Evolutionary conservation across 2,888 invertebrate species (phyloP), one percentile per base, ranked within the genome.

Genomic region (Lasioglossum vierecki): DNA sequence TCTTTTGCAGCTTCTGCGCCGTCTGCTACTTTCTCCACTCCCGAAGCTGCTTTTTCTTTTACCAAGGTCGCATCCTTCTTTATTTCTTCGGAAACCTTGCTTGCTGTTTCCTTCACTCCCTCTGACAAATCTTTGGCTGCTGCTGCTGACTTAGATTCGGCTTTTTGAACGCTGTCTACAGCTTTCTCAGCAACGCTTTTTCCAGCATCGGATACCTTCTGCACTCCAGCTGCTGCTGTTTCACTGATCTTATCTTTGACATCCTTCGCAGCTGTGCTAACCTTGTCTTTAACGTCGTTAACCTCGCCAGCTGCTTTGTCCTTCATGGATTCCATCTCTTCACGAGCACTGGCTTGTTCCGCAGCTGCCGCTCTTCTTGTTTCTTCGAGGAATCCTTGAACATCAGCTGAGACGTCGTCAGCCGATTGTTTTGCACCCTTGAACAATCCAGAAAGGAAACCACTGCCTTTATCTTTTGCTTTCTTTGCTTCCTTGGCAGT

Each of bases 301-400:
- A 79, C 30, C 3, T 82, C 80, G 4, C 84, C 80, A 35, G 76
- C 83, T 2, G 81, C 70, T 44, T 84, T 78, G 30, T 88, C 88
- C 73, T 90, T 91, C 4, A 8, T 9, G 5, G 15, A 6, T 9
- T 39, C 68, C 39, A 39, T 22, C 6, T 22, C 68, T n/a, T 96
- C 96, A 0, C 94, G 96, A 95, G 73, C 96, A 95, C 92, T 96
- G 3, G 78, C 81, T 68, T 83, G 71, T 35, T 83, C 82, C 4
- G 35, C 73, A 0, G 77, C 66, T 0, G 88, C 90, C 79, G 92
- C 91, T 22, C 86, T 95, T 80, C 95, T 95, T 0, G 96, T 95
- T 87, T 96, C 92, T 87, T 95, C 95, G 11, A 96, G 93, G 3
- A 96, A 95, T 15, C 96, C 95, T 95, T 92, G 95, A 0, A 89